A percentile compares a stretch with the other conserved stretches of the same genome.
Conservation (phyloP, 2,113 vertebrate genomes). For the Muntiacus muntjak region DNA sequence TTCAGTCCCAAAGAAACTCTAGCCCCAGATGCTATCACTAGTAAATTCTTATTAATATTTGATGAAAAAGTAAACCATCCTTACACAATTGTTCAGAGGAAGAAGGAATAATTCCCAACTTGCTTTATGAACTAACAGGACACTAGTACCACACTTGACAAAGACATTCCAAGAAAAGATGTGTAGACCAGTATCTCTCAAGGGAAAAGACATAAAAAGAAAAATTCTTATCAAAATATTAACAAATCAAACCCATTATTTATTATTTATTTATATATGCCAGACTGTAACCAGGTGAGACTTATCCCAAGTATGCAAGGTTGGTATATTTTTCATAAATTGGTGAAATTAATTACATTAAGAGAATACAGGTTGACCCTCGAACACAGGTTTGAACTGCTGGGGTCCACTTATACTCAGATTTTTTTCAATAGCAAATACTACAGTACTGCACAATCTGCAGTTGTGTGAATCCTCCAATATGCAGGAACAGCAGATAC, state of each 20-base stretch:
- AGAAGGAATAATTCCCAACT: neutral
- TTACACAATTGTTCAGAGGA: neutral
- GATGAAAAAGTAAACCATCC: neutral
- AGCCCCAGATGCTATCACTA: neutral
- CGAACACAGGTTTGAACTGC: neutral
- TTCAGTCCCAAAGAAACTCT: neutral
- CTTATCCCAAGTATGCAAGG: neutral
- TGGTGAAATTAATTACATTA: neutral
- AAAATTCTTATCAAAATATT: neutral
- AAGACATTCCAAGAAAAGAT: neutral
- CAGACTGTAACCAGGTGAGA: neutral
- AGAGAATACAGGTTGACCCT: neutral
- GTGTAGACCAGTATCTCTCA: neutral
- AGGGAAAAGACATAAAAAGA: neutral
- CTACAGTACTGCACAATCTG: neutral
- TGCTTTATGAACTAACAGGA: neutral
- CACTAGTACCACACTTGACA: neutral
- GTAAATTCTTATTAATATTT: neutral
- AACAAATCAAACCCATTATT: neutral
- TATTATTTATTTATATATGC: neutral
- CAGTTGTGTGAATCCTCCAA: neutral
- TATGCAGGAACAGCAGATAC: neutral
- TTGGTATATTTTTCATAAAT: neutral
- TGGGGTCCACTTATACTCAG: neutral
- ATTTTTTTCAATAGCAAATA: neutral